phyloP scores from a whole-genome alignment of 2,797 vertebrate species.

The Scyliorhinus canicula region DNA sequence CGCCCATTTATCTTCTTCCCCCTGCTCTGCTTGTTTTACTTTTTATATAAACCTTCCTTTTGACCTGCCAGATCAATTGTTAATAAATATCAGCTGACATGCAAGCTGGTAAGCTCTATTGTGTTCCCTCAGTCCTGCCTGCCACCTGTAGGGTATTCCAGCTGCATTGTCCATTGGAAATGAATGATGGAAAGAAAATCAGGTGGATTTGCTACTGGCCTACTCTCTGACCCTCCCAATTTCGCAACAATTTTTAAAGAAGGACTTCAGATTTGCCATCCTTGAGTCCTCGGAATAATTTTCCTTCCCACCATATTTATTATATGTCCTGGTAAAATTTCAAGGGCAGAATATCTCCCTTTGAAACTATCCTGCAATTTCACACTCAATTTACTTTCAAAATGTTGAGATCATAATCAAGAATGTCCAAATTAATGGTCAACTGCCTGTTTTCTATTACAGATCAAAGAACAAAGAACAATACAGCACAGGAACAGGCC shows the following conservation, averaged over 20 bases:
- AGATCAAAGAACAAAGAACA: too few relatives aligned
- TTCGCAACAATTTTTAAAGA: background rate
- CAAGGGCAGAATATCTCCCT: background rate
- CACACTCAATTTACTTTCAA: background rate
- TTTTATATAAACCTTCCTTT: background rate
- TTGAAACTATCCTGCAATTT: background rate
- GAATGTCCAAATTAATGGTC: background rate
- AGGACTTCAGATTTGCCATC: background rate
- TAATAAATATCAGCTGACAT: background rate
- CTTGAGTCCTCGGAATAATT: background rate
- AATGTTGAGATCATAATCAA: background rate
- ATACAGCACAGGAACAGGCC: too few relatives aligned
- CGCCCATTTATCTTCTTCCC: background rate
- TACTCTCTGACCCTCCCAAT: background rate
- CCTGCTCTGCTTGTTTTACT: background rate
- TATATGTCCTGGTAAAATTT: background rate
- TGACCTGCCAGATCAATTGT: constrained; percentile 3
- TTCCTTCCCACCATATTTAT: background rate
- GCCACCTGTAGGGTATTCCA: background rate
- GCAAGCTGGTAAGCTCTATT: too few relatives aligned
- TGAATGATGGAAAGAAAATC: background rate
- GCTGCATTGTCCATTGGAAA: background rate
- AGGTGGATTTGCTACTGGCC: background rate
- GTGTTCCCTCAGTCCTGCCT: background rate
- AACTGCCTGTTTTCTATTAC: background rate